Evolutionary conservation across 2,888 invertebrate species (phyloP).

Genomic region (Sceliomorpha sp.): DNA sequence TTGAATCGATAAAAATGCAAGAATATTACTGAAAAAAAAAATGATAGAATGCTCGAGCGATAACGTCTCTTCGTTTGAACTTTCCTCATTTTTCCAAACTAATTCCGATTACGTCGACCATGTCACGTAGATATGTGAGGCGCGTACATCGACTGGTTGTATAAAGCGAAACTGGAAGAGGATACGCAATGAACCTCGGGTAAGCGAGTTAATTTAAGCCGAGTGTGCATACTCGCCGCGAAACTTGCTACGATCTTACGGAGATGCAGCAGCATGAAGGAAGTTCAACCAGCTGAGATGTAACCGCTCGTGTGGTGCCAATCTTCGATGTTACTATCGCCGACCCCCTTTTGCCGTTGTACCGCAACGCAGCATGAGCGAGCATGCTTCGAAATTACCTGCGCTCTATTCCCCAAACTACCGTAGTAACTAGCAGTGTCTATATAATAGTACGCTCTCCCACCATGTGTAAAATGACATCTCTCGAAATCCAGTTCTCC

Average conservation of each 20-base stretch:
- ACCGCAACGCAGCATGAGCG: constrained; percentile 32
- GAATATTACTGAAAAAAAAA: no score
- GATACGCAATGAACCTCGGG: constrained; percentile 71
- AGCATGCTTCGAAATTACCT: constrained; percentile 65
- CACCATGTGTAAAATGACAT: constrained; percentile 69
- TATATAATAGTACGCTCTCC: constrained; percentile 69
- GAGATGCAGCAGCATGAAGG: constrained; percentile 60
- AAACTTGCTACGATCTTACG: constrained; percentile 65
- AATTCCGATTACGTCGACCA: constrained; percentile 19
- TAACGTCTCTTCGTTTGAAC: constrained; percentile 21
- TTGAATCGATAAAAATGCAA: no score
- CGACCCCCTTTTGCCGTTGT: constrained; percentile 28
- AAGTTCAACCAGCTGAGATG: constrained; percentile 67
- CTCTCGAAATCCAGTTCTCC: constrained; percentile 66
- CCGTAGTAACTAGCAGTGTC: constrained; percentile 71
- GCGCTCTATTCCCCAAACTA: constrained; percentile 57
- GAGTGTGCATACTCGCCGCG: constrained; percentile 70
- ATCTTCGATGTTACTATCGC: constrained; percentile 27
- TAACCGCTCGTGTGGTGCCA: constrained; percentile 59
- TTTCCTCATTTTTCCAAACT: no score
- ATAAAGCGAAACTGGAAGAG: constrained; percentile 40
- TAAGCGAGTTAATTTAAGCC: constrained; percentile 72
- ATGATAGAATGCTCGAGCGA: constrained; percentile 22
- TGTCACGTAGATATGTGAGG: constrained; percentile 45
- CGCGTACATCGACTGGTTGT: constrained; percentile 25